A percentile compares a stretch with the other conserved stretches of the same genome.
phyloP scores from a whole-genome alignment of 2,797 vertebrate genomes.

The Galago senegalensis region DNA sequence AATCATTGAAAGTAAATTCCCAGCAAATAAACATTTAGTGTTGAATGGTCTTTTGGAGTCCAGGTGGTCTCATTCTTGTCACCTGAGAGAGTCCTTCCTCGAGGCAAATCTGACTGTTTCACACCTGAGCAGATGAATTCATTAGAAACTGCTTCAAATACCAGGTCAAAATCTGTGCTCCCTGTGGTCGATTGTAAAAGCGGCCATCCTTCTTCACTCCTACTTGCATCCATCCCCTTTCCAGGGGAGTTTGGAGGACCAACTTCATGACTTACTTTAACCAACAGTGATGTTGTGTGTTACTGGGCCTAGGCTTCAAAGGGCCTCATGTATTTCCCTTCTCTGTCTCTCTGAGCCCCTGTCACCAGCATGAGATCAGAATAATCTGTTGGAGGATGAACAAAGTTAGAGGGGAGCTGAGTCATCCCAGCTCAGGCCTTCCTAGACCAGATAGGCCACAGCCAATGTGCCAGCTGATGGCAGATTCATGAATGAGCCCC shows the following conservation, averaged over 20 bases:
- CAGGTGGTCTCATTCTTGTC: neutral
- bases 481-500: neutral
- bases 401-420: neutral
- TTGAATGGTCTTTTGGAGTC: neutral
- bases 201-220: neutral
- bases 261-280: neutral
- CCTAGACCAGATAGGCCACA: neutral
- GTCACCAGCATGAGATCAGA: neutral
- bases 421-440: neutral
- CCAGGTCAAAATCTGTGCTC: neutral
- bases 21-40: constrained; percentile 23
- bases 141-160: neutral
- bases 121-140: neutral
- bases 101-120: neutral
- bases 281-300: neutral
- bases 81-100: neutral
- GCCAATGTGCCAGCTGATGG: neutral
- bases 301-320: neutral
- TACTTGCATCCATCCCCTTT: neutral
- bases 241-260: neutral
- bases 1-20: neutral
- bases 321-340: neutral
- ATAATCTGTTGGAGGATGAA: neutral
- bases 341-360: neutral
- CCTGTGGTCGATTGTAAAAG: neutral